Conservation (phyloP, 2,888 invertebrate genomes). For the Physocephala rufipes region DNA sequence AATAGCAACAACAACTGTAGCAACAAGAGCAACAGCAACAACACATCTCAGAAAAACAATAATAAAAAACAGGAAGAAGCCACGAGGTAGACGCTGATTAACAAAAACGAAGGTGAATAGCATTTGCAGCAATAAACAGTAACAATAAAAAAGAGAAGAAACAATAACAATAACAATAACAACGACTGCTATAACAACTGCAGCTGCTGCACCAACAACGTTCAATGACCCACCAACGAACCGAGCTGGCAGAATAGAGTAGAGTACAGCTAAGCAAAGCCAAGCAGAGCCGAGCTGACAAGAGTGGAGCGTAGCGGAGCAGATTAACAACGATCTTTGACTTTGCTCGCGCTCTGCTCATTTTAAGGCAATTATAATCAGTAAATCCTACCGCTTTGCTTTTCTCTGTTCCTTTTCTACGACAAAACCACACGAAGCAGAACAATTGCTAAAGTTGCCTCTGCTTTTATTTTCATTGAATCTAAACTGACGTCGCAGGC, state of each 20-base stretch:
- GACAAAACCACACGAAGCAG: too few species aligned
- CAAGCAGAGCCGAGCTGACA: too few species aligned
- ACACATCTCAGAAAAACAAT: too few species aligned
- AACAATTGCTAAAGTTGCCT: too few species aligned
- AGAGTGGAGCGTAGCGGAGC: background rate
- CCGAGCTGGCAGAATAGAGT: background rate
- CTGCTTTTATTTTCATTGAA: background rate
- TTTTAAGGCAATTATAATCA: slow-evolving; percentile 17
- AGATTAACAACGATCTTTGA: slow-evolving; percentile 5
- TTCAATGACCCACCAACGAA: too few species aligned
- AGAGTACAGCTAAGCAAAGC: too few species aligned
- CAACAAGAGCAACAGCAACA: too few species aligned
- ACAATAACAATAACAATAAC: slow-evolving; percentile 15
- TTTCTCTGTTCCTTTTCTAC: background rate
- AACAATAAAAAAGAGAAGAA: background rate
- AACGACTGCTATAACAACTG: background rate
- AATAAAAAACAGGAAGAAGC: too few species aligned
- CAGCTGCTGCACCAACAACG: background rate
- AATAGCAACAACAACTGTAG: too few species aligned
- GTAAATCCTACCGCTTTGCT: background rate
- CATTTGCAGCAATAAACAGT: too few species aligned
- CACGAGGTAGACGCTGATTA: too few species aligned
- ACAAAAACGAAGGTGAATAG: too few species aligned
- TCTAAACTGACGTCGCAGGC: background rate
- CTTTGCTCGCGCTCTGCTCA: slow-evolving; percentile 7